A percentile compares a stretch with the other conserved stretches of the same genome.
Conservation (phyloP, 2,888 invertebrate species). For the Diploptera punctata region DNA sequence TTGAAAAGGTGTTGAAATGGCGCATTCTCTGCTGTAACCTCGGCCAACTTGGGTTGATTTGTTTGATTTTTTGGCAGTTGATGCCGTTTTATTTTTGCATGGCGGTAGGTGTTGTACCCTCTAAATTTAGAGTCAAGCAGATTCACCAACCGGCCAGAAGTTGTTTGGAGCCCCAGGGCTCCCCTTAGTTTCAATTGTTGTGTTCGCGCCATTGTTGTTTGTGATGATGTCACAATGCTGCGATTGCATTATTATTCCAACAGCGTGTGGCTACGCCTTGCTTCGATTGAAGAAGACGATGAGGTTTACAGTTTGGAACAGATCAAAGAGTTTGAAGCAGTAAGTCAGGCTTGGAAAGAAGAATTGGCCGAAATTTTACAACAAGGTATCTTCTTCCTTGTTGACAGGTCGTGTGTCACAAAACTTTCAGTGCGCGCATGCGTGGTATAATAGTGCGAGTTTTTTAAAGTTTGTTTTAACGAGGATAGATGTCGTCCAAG, state of each 20-base stretch:
- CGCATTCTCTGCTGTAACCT: too few species aligned
- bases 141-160: too few species aligned
- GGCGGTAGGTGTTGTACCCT: constrained; percentile 1
- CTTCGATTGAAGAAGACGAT: constrained; percentile 58
- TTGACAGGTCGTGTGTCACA: too few species aligned
- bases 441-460: too few species aligned
- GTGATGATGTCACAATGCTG: constrained; percentile 62
- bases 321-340: constrained; percentile 86
- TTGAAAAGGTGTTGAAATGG: too few species aligned
- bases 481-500: too few species aligned
- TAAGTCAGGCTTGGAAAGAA: constrained; percentile 78
- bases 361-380: constrained; percentile 75
- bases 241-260: constrained; percentile 85
- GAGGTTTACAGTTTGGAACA: constrained; percentile 80
- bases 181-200: too few species aligned
- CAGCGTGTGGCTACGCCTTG: constrained; percentile 69
- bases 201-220: neutral
- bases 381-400: constrained; percentile 27
- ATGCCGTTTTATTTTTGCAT: constrained; percentile 13
- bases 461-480: too few species aligned
- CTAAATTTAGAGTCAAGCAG: constrained; percentile 18
- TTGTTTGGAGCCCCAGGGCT: neutral
- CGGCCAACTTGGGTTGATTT: too few species aligned
- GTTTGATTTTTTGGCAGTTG: constrained; percentile 20
- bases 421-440: too few species aligned